Conservation (phyloP, 2,888 invertebrate genomes). For the Sarcophaga variegata region DNA sequence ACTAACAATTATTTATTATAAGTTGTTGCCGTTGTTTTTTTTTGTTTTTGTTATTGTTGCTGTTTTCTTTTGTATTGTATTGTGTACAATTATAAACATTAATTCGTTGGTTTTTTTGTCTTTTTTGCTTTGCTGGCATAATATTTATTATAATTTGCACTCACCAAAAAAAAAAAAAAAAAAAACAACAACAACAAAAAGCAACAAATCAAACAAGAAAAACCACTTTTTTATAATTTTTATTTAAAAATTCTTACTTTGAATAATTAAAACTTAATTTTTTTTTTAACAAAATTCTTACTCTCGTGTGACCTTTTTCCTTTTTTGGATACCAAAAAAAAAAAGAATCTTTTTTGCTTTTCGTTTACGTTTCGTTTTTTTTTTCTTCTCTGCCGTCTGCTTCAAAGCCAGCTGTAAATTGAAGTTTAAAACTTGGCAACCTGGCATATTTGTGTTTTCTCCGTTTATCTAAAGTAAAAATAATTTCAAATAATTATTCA, state of each 20-base stretch:
- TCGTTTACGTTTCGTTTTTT: not conserved
- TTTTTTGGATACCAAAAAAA: too few species aligned
- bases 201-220: constrained; percentile 28
- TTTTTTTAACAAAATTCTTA: too few species aligned
- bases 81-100: too few species aligned
- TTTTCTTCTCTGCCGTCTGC: not conserved
- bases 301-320: too few species aligned
- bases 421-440: not conserved
- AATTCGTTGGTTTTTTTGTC: constrained; percentile 34
- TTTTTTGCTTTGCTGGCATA: constrained; percentile 5
- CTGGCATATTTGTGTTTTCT: not conserved
- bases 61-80: constrained; percentile 45
- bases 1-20: not conserved
- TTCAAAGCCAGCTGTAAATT: not conserved
- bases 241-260: not conserved
- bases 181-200: not conserved
- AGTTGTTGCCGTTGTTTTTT: constrained; percentile 16
- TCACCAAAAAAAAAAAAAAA: constrained; percentile 14
- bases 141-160: constrained; percentile 39
- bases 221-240: constrained; percentile 27
- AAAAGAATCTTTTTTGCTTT: too few species aligned
- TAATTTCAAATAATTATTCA: not conserved
- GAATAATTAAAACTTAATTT: too few species aligned
- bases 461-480: not conserved
- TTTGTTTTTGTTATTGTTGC: constrained; percentile 56